Percentiles rank a stretch among this genome's conserved stretches.
These are phyloP conservation scores for Xylocampa areola DNA, from an alignment of 2,888 invertebrate genomes.

Conservation along the genomic window DNA sequence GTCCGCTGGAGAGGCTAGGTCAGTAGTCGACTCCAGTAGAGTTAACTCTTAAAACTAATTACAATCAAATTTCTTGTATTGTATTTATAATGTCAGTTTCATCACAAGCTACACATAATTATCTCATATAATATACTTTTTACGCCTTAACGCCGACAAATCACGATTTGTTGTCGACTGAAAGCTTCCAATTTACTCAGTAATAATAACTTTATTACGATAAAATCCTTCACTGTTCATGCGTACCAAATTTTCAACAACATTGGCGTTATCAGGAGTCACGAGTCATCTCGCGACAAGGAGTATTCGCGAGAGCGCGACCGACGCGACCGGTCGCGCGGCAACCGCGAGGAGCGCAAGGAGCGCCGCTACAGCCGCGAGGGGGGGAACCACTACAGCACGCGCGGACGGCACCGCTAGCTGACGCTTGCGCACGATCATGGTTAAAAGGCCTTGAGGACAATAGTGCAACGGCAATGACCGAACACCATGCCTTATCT, in stretches of 20 bases:
- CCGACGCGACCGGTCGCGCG: conserved; percentile 76
- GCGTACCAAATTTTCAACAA: not conserved
- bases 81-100: no score
- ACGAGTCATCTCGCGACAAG: conserved; percentile 71
- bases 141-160: no score
- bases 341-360: conserved; percentile 75
- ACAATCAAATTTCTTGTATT: no score
- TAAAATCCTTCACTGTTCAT: not conserved
- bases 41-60: no score
- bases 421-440: not conserved
- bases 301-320: conserved; percentile 81
- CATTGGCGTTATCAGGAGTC: conserved; percentile 38
- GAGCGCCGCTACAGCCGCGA: conserved; percentile 86
- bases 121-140: no score
- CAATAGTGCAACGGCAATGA: conserved; percentile 19
- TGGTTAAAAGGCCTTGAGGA: conserved; percentile 10
- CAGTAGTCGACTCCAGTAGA: not conserved
- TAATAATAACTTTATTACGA: not conserved
- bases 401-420: conserved; percentile 81
- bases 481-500: conserved; percentile 12
- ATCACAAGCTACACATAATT: no score
- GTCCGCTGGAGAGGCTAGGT: conserved; percentile 83
- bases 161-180: no score
- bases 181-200: not conserved
- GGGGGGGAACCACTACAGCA: conserved; percentile 73